Evolutionary conservation across 2,797 vertebrate genomes (phyloP), one percentile per base, ranked within the genome.

Genomic region (Menidia menidia): DNA sequence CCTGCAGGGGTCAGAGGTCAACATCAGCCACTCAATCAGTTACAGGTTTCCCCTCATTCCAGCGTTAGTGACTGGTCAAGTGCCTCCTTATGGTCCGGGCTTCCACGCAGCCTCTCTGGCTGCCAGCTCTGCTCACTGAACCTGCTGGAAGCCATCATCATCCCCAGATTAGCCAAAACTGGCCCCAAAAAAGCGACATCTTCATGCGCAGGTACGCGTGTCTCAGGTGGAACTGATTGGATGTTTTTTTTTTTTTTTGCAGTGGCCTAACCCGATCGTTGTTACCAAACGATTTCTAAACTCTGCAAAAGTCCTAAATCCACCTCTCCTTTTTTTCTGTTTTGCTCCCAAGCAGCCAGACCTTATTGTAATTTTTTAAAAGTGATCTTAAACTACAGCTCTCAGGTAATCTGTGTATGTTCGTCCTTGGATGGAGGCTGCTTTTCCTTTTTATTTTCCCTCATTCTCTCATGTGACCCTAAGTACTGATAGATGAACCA

Each of bases 1-100:
- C 50, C 63, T 59, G 69, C 53, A 0, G 12, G 19, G 78, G 82
- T 83, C 72, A 85, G 62, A 81, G 73, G 79, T 82, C 56, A 65
- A 43, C 42, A 19, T 43, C 43, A 31, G 51, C 35, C 44, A 18
- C 14, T 45, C 56, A 66, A 39, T 19, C 42, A 18, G 32, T 45
- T 18, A 57, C 53, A 42, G 39, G 58, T 57, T 35, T 35, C 14
- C 53, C 10, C 60, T 33, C 12, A 14, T 44, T 30, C 58, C 52
- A 52, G 47, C 39, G 5, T 33, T 50, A 42, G 43, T 41, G 39
- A 51, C 41, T 47, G 6, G 41, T 44, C 30, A 43, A 64, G 50
- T 19, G 25, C 42, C 50, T 12, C 35, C 31, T 57, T 63, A 2
- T 42, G 32, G 2, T 33, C 15, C 2, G 42, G 41, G 18, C 15